phyloP scores from a whole-genome alignment of 2,113 vertebrate species.

The Caretta caretta region DNA sequence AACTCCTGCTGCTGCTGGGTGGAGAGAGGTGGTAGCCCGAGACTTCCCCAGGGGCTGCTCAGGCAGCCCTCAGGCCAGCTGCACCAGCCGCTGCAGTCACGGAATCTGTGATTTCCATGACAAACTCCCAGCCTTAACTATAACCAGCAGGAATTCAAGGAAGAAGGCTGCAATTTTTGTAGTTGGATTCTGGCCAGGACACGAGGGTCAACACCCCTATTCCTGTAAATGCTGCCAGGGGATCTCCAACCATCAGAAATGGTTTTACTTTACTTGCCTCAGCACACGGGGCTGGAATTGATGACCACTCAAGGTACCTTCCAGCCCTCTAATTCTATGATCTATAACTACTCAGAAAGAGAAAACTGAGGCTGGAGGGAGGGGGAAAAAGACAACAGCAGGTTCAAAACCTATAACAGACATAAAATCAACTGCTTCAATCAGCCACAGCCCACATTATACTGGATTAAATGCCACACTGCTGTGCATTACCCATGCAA shows the following conservation, averaged over 20 bases:
- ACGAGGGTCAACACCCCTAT: neutral
- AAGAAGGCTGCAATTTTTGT: neutral
- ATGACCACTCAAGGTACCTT: neutral
- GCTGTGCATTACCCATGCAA: neutral
- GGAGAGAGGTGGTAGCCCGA: too few species aligned
- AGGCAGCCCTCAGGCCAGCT: too few species aligned
- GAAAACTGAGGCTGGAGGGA: neutral
- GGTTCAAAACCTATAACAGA: accelerated
- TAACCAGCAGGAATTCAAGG: accelerated
- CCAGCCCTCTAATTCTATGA: neutral
- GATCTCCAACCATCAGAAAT: accelerated
- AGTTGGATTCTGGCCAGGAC: neutral
- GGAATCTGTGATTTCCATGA: too few species aligned
- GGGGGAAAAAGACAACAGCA: neutral
- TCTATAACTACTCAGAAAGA: accelerated
- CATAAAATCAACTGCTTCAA: neutral
- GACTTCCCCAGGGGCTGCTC: too few species aligned
- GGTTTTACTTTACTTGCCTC: neutral
- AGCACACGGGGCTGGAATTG: neutral
- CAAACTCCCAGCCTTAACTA: too few species aligned
- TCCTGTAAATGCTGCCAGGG: neutral
- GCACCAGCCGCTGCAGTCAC: too few species aligned
- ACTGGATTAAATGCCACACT: neutral
- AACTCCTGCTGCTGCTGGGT: too few species aligned
- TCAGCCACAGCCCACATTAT: neutral